Base-by-base conservation (phyloP, 1,140 invertebrate species). In the Lasioglossum albipes region DNA sequence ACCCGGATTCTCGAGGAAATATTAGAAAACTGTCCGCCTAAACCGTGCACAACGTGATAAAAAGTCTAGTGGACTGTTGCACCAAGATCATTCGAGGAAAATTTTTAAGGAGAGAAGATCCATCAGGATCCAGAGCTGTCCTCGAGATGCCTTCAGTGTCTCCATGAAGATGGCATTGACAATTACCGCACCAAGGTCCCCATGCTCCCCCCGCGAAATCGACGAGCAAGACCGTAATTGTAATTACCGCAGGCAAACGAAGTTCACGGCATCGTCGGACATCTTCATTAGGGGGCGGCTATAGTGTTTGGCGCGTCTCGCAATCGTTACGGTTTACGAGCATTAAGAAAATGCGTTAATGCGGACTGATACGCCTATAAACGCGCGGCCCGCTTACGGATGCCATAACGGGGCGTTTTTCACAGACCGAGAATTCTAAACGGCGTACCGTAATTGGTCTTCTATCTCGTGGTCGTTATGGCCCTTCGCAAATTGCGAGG, bases 191-290 rank as follows among this genome's bases (percentile, higher is more conserved):
- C 13, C 12, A 18, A 18, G 13, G 6, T 54, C 52, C 12, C 5
- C 16, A 16, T 16, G 0, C n/a, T 45, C 41, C 18, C 36, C 3
- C 3, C 7, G 2, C 7, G 7, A 13, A 45, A 67, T 67, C 42
- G 65, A 69, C 45, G 54, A 64, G 16, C 27, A 76, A 45, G 61
- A 69, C 52, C 16, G 36, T 68, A 22, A 61, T 76, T 68, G 54
- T 76, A 69, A 59, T 76, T 61, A 31, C 7, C 65, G 10, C n/a
- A 20, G n/a, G 18, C 54, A 27, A 20, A 22, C 27, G 27, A 27
- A 31, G 75, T 75, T 81, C 86, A 81, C 84, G 67, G 84, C 77
- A 83, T 84, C 84, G 82, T 81, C 72, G 72, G 78, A 83, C 81
- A 84, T 83, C 83, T 82, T 86, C 82, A 81, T 88, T 86, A 81